Evolutionary conservation across 2,888 invertebrate species (phyloP).

Genomic region (Galeopsomyia nigrocyanea): DNA sequence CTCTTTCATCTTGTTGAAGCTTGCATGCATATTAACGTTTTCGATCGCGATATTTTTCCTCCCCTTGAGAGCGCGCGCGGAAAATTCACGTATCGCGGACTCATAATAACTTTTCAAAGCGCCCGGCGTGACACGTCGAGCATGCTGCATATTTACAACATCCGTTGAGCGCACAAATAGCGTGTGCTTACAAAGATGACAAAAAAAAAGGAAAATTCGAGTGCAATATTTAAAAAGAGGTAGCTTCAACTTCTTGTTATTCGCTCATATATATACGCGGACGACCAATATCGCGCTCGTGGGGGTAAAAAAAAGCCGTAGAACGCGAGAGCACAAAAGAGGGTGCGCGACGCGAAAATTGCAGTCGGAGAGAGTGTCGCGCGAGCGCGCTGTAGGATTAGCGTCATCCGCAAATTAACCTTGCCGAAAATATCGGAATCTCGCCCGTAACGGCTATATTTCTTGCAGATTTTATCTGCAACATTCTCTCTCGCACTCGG

Average conservation of each 20-base stretch:
- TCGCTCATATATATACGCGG: conserved; percentile 15
- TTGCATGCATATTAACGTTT: background rate
- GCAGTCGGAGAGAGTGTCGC: conserved; percentile 36
- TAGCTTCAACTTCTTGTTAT: conserved; percentile 12
- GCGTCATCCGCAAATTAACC: conserved; percentile 51
- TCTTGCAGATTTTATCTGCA: conserved; percentile 50
- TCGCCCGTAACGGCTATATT: conserved; percentile 42
- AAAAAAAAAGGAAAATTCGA: background rate
- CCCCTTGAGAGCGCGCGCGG: background rate
- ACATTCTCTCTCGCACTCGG: background rate
- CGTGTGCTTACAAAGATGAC: background rate
- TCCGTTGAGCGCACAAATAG: too few species aligned
- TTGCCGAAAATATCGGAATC: conserved; percentile 49
- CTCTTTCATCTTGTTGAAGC: too few species aligned
- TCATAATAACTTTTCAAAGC: conserved; percentile 1
- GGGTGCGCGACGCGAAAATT: conserved; percentile 29
- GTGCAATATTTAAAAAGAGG: conserved; percentile 3
- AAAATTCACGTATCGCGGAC: background rate
- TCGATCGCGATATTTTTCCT: conserved; percentile 17
- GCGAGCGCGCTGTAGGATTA: conserved; percentile 49
- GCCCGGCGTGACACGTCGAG: too few species aligned
- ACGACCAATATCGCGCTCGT: conserved; percentile 21
- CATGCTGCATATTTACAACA: too few species aligned
- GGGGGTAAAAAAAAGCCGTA: conserved; percentile 38
- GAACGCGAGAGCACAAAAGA: conserved; percentile 18